Evolutionary conservation across 2,797 vertebrate species (phyloP).

Genomic region (Chromis chromis): DNA sequence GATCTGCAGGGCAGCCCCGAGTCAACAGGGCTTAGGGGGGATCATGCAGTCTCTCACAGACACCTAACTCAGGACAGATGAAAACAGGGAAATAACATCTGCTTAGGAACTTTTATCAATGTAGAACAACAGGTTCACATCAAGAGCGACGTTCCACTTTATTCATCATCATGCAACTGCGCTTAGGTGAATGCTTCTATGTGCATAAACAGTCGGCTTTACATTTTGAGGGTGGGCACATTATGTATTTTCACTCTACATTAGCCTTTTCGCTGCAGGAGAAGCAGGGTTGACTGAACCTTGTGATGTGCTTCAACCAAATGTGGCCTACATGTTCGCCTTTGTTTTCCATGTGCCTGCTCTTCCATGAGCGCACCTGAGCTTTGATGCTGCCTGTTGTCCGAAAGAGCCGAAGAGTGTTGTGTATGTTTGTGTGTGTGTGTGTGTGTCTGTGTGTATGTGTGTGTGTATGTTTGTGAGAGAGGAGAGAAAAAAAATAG

Average conservation of each 20-base stretch:
- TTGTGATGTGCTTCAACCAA: constrained; percentile 73
- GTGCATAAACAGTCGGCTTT: constrained; percentile 43
- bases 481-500: constrained; percentile 35
- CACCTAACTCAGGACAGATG: constrained; percentile 82
- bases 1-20: constrained; percentile 68
- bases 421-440: constrained; percentile 33
- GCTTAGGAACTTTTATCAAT: constrained; percentile 33
- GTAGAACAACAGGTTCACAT: constrained; percentile 40
- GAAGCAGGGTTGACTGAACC: constrained; percentile 71
- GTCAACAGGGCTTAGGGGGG: constrained; percentile 78
- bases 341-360: constrained; percentile 83
- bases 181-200: constrained; percentile 29
- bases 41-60: constrained; percentile 64
- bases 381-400: constrained; percentile 75
- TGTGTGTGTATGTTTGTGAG: too few species aligned
- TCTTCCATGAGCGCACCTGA: constrained; percentile 87
- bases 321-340: constrained; percentile 69
- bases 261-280: constrained; percentile 76
- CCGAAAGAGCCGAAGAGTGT: constrained; percentile 43
- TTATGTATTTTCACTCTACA: constrained; percentile 76
- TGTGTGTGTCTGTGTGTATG: too few species aligned
- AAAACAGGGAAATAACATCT: constrained; percentile 67
- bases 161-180: constrained; percentile 16
- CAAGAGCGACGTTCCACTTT: constrained; percentile 38
- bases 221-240: constrained; percentile 54